Evolutionary conservation across 2,888 invertebrate genomes (phyloP).

Genomic region (Perizoma affinitatum): DNA sequence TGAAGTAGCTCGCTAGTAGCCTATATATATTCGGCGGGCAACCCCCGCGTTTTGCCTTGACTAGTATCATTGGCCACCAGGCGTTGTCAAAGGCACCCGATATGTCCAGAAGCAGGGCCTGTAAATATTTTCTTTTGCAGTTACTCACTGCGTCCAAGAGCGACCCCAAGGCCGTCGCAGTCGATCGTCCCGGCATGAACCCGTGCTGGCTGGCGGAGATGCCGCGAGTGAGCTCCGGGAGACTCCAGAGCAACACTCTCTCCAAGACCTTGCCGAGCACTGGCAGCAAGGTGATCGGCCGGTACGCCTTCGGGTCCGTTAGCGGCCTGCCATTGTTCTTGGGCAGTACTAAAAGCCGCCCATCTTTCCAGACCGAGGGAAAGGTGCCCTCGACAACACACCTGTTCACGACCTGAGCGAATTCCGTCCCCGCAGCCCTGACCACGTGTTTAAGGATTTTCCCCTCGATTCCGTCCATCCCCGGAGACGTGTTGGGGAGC

Average conservation of each 20-base stretch:
- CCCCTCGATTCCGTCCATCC: slow-evolving; percentile 1
- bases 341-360: not conserved
- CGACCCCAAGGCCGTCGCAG: slow-evolving; percentile 35
- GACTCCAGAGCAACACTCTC: slow-evolving; percentile 3
- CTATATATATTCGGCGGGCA: too few species aligned
- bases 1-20: too few species aligned
- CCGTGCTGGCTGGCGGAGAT: slow-evolving; percentile 45
- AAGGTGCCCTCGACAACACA: not conserved
- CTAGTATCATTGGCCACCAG: slow-evolving; percentile 51
- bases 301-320: slow-evolving; percentile 28
- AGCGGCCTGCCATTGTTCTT: not conserved
- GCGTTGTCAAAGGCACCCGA: slow-evolving; percentile 43
- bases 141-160: slow-evolving; percentile 4
- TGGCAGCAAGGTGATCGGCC: slow-evolving; percentile 46
- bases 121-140: slow-evolving; percentile 33
- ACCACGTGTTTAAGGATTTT: slow-evolving; percentile 3
- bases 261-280: slow-evolving; percentile 43
- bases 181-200: slow-evolving; percentile 43
- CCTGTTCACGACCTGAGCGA: not conserved
- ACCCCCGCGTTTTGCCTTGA: too few species aligned
- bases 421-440: not conserved
- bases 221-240: not conserved
- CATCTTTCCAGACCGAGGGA: not conserved
- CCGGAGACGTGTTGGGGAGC: not conserved
- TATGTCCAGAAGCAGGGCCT: slow-evolving; percentile 44